Conservation (phyloP, 1,140 invertebrate genomes). For the Hermetia illucens region DNA sequence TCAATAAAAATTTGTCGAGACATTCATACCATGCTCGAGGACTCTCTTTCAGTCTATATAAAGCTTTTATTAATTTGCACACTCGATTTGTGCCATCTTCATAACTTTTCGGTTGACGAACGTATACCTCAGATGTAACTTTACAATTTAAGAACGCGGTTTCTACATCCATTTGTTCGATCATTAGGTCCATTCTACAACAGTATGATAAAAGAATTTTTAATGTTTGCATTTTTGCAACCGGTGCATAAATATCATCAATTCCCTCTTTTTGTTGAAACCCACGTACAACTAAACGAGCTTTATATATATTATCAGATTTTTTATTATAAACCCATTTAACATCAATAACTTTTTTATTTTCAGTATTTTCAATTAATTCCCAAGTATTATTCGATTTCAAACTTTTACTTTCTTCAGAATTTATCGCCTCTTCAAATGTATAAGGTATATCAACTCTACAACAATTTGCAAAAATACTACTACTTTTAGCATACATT, state of each 20-base stretch:
- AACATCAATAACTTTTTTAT: conserved; percentile 14
- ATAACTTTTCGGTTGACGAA: conserved; percentile 27
- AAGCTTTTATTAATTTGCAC: conserved; percentile 7
- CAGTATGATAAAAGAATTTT: conserved; percentile 24
- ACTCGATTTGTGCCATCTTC: conserved; percentile 11
- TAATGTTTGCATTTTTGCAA: conserved; percentile 17
- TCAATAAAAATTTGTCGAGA: conserved; percentile 13
- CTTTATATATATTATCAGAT: conserved; percentile 7
- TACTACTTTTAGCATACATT: no score
- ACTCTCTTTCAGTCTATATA: conserved; percentile 14
- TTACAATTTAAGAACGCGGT: conserved; percentile 28
- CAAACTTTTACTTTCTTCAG: conserved; percentile 24
- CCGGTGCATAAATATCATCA: conserved; percentile 11
- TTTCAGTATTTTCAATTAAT: conserved; percentile 18
- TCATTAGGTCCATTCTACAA: conserved; percentile 13
- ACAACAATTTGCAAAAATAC: conserved; percentile 22
- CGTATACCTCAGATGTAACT: conserved; percentile 30
- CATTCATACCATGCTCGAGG: conserved; percentile 22
- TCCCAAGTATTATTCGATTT: conserved; percentile 25
- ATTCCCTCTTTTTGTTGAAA: conserved; percentile 20
- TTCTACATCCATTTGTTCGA: conserved; percentile 19
- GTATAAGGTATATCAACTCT: conserved; percentile 16
- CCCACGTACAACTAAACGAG: conserved; percentile 23
- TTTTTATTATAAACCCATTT: conserved; percentile 25
- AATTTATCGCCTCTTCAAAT: conserved; percentile 19